Evolutionary conservation across 2,888 invertebrate species (phyloP).

Genomic region (Dione vanillae): DNA sequence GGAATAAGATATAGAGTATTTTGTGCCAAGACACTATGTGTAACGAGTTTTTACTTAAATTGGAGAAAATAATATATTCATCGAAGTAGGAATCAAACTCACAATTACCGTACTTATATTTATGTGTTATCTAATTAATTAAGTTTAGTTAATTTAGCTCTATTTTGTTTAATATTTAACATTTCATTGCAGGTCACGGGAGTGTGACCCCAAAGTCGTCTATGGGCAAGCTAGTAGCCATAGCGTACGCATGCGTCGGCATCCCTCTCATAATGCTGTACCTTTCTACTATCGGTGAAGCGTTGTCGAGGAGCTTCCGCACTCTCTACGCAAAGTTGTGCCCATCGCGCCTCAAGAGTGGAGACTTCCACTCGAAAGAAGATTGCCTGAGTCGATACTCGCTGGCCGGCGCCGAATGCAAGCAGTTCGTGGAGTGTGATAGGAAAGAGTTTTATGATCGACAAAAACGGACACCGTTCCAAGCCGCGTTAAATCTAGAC

Average conservation of each 20-base stretch:
- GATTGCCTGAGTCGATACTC: constrained; percentile 58
- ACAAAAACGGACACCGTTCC: constrained; percentile 69
- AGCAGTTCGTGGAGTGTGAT: constrained; percentile 56
- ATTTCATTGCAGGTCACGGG: constrained; percentile 88
- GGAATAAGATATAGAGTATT: no score
- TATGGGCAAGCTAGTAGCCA: constrained; percentile 92
- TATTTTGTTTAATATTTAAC: not conserved
- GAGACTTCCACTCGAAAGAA: constrained; percentile 59
- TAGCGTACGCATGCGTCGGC: constrained; percentile 92
- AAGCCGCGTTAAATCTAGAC: constrained; percentile 75
- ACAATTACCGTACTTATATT: no score
- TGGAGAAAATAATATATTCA: no score
- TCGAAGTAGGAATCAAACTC: no score
- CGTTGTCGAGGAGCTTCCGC: constrained; percentile 91
- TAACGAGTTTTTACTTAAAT: no score
- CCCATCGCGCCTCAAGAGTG: constrained; percentile 57
- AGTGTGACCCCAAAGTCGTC: constrained; percentile 92
- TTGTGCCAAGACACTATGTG: no score
- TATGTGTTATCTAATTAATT: no score
- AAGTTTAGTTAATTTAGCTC: no score
- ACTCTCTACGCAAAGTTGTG: constrained; percentile 86
- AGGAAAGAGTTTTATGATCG: constrained; percentile 55
- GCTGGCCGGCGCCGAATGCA: constrained; percentile 51
- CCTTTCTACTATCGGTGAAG: constrained; percentile 93
- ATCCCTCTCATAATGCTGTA: constrained; percentile 95